Evolutionary conservation across 2,888 invertebrate species (phyloP).

Genomic region (Dioctria linearis): DNA sequence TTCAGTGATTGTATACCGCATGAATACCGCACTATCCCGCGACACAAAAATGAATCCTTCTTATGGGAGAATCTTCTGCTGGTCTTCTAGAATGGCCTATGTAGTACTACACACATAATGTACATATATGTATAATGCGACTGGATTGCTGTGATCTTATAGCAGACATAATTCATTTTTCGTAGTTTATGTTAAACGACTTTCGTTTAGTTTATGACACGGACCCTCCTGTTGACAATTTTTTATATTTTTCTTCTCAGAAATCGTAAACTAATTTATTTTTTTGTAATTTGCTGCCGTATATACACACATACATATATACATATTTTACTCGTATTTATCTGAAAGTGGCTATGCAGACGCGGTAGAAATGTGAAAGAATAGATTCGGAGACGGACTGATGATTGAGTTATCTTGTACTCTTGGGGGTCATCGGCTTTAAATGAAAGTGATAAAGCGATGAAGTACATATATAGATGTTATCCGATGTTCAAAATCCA

Average conservation of each 20-base stretch:
- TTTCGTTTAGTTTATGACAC: constrained; percentile 42
- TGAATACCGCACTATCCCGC: neutral
- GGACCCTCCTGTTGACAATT: constrained; percentile 44
- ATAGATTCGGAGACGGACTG: constrained; percentile 13
- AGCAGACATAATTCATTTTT: constrained; percentile 31
- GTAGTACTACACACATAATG: too few relatives aligned
- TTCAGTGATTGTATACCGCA: constrained; percentile 14
- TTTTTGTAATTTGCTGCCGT: constrained; percentile 38
- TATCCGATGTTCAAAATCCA: neutral
- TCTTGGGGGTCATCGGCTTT: constrained; percentile 29
- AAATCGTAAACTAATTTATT: constrained; percentile 49
- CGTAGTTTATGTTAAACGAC: constrained; percentile 39
- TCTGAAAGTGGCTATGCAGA: neutral
- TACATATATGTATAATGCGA: too few relatives aligned
- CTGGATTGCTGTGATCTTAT: neutral
- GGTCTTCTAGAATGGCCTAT: constrained; percentile 22
- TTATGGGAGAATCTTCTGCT: constrained; percentile 10
- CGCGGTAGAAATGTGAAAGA: neutral
- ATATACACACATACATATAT: neutral
- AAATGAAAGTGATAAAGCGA: constrained; percentile 40
- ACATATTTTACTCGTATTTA: constrained; percentile 21
- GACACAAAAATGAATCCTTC: constrained; percentile 37
- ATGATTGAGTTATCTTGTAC: constrained; percentile 45
- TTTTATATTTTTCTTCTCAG: constrained; percentile 37
- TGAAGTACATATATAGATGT: constrained; percentile 33